These are phyloP conservation scores for Alligator mississippiensis DNA, from an alignment of 2,113 vertebrate genomes.

Conservation along the genomic window DNA sequence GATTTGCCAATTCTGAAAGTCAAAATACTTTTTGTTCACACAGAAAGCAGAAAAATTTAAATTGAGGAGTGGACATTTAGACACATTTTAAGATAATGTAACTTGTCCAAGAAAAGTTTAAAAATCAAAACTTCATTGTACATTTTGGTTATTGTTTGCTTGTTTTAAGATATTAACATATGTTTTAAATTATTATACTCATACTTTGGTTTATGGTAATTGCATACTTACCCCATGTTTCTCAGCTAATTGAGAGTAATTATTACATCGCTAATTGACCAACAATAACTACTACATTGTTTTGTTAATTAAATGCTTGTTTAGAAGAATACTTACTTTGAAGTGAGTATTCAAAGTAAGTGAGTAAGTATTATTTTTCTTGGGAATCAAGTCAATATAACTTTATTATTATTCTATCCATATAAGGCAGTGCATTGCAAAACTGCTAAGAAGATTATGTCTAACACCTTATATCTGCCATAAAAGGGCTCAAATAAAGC, in stretches of 20 bases:
- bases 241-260: constrained; percentile 32
- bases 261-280: constrained; percentile 60
- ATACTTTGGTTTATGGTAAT: constrained; percentile 34
- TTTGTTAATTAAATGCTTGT: constrained; percentile 57
- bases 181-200: constrained; percentile 26
- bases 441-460: constrained; percentile 63
- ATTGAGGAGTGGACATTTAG: background rate
- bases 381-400: background rate
- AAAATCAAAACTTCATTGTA: background rate
- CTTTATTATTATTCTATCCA: constrained; percentile 40
- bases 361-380: background rate
- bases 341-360: background rate
- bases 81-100: background rate
- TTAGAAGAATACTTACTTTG: constrained; percentile 55
- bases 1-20: background rate
- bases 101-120: background rate
- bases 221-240: constrained; percentile 28
- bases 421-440: constrained; percentile 30
- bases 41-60: background rate
- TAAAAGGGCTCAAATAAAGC: constrained; percentile 55
- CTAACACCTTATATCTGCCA: constrained; percentile 55
- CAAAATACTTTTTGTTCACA: background rate
- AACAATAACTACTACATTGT: constrained; percentile 40
- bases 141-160: background rate
- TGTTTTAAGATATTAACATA: constrained; percentile 1